Percentiles rank a stretch among this genome's conserved stretches.
Evolutionary conservation across 2,113 vertebrate species (phyloP).

Genomic region (Sylvietta virens): DNA sequence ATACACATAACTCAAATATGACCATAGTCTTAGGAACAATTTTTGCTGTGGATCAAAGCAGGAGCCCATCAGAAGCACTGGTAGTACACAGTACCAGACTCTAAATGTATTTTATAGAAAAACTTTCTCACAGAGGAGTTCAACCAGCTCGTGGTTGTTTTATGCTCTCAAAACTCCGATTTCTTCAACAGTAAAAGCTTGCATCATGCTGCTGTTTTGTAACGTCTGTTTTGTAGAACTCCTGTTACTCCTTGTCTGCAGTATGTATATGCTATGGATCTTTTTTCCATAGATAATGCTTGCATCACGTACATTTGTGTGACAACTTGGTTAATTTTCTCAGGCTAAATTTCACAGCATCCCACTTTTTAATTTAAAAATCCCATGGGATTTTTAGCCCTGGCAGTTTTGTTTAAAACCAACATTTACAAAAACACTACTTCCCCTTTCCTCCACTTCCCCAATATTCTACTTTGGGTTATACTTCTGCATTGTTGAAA

Average conservation of each 20-base stretch:
- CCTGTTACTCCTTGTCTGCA: neutral
- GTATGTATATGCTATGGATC: no score
- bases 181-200: neutral
- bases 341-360: neutral
- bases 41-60: neutral
- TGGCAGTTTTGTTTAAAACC: neutral
- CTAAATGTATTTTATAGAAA: neutral
- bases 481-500: neutral
- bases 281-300: neutral
- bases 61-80: neutral
- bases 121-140: neutral
- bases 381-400: neutral
- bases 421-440: neutral
- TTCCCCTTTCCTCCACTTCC: accelerated
- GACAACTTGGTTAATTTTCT: neutral
- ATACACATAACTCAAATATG: neutral
- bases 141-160: neutral
- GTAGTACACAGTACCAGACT: neutral
- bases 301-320: neutral
- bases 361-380: neutral
- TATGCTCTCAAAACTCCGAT: neutral
- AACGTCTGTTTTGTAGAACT: neutral
- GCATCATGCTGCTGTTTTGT: neutral
- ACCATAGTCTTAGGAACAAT: neutral
- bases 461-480: neutral